A percentile compares a stretch with the other conserved stretches of the same genome.
These are phyloP conservation scores for Sturnira hondurensis DNA, from an alignment of 2,113 vertebrate species.

Conservation along the genomic window DNA sequence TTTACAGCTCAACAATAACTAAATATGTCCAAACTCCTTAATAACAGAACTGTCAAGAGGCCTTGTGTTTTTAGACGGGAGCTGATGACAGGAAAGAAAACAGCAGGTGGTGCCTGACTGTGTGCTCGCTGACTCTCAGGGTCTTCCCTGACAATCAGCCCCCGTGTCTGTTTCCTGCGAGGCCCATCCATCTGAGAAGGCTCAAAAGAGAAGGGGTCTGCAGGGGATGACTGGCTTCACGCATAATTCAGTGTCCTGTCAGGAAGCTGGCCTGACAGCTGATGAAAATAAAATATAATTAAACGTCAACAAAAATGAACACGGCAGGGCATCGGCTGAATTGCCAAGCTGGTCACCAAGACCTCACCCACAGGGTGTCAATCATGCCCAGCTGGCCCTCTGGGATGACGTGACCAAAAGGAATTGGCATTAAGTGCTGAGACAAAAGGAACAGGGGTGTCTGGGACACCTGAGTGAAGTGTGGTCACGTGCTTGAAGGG, in stretches of 20 bases:
- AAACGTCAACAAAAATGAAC: constrained; percentile 31
- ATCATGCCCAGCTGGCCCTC: background rate
- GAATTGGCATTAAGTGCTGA: background rate
- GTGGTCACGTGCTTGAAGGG: background rate
- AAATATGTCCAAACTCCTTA: background rate
- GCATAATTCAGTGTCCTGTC: background rate
- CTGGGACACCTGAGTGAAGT: background rate
- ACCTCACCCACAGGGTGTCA: background rate
- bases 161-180: background rate
- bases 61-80: background rate
- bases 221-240: background rate
- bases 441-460: background rate
- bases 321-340: background rate
- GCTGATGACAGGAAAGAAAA: background rate
- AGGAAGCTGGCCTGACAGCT: constrained; percentile 7
- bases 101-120: background rate
- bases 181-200: background rate
- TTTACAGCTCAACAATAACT: background rate
- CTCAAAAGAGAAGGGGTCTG: background rate
- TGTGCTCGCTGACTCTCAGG: accelerated
- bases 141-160: background rate
- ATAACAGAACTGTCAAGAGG: background rate
- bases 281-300: constrained; percentile 48
- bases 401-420: background rate
- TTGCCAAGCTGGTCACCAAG: background rate